These are phyloP conservation scores for Anneissia japonica DNA, from an alignment of 35 echinoderm and acorn worm genomes.

Conservation along the genomic window DNA sequence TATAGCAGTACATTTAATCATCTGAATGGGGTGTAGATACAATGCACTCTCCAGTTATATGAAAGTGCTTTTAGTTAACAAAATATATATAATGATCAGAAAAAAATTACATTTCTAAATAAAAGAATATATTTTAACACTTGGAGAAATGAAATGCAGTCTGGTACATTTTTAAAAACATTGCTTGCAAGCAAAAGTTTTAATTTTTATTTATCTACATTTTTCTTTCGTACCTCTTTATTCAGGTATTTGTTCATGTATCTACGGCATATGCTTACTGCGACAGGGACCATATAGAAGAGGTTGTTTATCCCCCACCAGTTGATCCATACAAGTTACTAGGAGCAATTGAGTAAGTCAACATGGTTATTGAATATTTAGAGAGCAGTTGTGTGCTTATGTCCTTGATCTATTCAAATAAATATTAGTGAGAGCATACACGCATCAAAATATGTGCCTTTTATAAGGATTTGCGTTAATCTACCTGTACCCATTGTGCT, in stretches of 20 bases:
- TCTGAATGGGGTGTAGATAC: not conserved
- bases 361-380: not conserved
- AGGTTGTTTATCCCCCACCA: slow-evolving; percentile 87
- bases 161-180: not conserved
- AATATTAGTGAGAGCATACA: no score
- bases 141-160: not conserved
- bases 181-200: not conserved
- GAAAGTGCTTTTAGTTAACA: not conserved
- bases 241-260: slow-evolving; percentile 69
- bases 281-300: slow-evolving; percentile 83
- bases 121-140: no score
- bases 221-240: not conserved
- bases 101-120: no score
- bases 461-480: no score
- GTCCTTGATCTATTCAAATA: no score
- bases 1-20: not conserved
- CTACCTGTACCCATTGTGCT: no score
- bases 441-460: no score
- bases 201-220: not conserved
- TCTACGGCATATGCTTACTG: slow-evolving; percentile 95
- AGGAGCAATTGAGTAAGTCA: slow-evolving; percentile 70
- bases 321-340: slow-evolving; percentile 76
- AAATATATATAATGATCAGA: no score
- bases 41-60: not conserved
- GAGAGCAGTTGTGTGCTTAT: not conserved